Evolutionary conservation across 2,113 vertebrate species (phyloP).

Genomic region (Paramisgurnus dabryanus): DNA sequence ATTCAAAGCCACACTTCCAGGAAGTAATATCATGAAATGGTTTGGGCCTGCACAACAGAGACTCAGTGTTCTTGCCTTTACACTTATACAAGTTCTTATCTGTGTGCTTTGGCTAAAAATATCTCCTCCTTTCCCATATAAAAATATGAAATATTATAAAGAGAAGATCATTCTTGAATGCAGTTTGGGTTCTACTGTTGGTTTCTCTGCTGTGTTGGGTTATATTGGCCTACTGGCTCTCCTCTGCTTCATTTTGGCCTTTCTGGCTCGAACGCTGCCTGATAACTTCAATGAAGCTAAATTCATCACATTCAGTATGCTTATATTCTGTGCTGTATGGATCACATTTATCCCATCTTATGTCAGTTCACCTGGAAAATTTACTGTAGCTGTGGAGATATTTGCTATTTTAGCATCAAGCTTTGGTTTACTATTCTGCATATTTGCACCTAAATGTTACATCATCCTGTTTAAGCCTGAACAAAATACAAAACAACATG

Average conservation of each 20-base stretch:
- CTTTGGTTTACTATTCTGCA: constrained; percentile 67
- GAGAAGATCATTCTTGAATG: not conserved
- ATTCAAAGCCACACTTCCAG: not conserved
- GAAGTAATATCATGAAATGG: not conserved
- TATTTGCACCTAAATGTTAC: constrained; percentile 57
- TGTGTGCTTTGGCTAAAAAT: not conserved
- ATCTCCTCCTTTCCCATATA: not conserved
- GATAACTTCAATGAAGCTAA: not conserved
- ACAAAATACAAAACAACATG: constrained; percentile 66
- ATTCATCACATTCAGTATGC: not conserved
- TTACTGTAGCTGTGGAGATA: not conserved
- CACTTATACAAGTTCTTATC: not conserved
- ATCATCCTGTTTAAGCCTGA: constrained; percentile 65
- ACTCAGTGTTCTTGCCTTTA: not conserved
- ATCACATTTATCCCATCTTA: not conserved
- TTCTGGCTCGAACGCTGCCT: not conserved
- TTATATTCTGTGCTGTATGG: not conserved
- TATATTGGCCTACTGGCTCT: not conserved
- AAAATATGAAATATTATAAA: not conserved
- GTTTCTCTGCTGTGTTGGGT: not conserved
- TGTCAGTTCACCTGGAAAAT: not conserved
- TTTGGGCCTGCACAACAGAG: not conserved
- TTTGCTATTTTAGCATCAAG: constrained; percentile 54
- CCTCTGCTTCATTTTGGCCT: not conserved
- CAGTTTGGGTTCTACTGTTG: not conserved